phyloP scores from a whole-genome alignment of 2,113 vertebrate species.

The Lophochroa leadbeateri region DNA sequence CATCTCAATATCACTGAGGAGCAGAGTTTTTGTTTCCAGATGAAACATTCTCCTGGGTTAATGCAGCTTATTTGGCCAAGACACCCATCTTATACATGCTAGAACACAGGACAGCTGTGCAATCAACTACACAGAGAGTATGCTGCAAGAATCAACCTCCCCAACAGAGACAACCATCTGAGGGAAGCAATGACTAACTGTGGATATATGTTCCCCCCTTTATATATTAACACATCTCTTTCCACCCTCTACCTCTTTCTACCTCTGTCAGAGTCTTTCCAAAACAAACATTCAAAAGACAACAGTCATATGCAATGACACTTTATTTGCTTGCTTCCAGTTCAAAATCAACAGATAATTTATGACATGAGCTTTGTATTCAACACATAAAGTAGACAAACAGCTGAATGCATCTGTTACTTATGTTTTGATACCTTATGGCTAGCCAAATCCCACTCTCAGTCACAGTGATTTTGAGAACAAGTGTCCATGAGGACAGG shows the following conservation, averaged over 20 bases:
- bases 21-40: not conserved
- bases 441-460: not conserved
- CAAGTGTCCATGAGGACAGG: not conserved
- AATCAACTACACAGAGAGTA: not conserved
- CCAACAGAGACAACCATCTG: not conserved
- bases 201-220: not conserved
- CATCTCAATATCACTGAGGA: not conserved
- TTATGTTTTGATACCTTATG: not conserved
- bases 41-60: not conserved
- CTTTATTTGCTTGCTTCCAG: not conserved
- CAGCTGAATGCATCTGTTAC: slow-evolving; percentile 38
- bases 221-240: not conserved
- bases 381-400: not conserved
- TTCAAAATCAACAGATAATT: not conserved
- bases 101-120: not conserved
- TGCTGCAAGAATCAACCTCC: not conserved
- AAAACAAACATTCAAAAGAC: not conserved
- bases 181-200: not conserved
- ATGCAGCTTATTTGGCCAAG: not conserved
- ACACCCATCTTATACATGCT: not conserved
- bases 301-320: not conserved
- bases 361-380: not conserved
- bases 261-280: not conserved
- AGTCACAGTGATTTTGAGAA: not conserved
- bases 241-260: not conserved